Base-by-base conservation (phyloP, 2,113 vertebrate genomes). In the Drymodes brunneopygia region DNA sequence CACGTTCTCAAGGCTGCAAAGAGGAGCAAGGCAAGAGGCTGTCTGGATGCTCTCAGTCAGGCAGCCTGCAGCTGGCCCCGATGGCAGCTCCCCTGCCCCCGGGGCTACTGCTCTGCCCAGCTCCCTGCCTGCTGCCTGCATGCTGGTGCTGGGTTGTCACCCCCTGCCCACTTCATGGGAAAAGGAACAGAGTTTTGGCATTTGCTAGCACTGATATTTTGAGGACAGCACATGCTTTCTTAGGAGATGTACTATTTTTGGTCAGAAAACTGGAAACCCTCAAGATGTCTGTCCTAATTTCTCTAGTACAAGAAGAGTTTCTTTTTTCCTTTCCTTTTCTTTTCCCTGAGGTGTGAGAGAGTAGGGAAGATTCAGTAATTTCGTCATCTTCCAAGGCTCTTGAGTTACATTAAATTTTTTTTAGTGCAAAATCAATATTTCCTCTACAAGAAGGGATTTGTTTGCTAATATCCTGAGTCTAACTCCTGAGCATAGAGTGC, bases 151-250 rank as follows among this genome's bases (percentile, higher is more conserved):
- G 40, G 50, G 3, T 25, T 31, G 12, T 45, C 21, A 36, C 21
- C 13, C 28, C 10, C 51, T 12, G 62, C 35, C 64, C 29, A 21
- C 57, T 67, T 51, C 1, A 0, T 0, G 1, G 65, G 88, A 86
- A 50, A 81, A 25, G 47, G 38, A 69, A 18, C 1, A 0, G 10
- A 12, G 7, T 42, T 85, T 58, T 1, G 5, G 33, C 14, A 2
- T 51, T 66, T 58, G 24, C 17, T 3, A 1, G 40, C 31, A 24
- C 19, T 12, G 27, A 27, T 6, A 12, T 88, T 82, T 75, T 42
- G 45, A 65, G 60, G 50, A 88, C 65, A 92, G 25, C 20, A 33
- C 1, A 1, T 79, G 20, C 5, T 83, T 88, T 80, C 29, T 53
- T 40, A 56, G n/a, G 7, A 69, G 11, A 10, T 33, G 29, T 45